These are phyloP conservation scores for Somateria mollissima DNA, from an alignment of 2,797 vertebrate species.

Conservation along the genomic window DNA sequence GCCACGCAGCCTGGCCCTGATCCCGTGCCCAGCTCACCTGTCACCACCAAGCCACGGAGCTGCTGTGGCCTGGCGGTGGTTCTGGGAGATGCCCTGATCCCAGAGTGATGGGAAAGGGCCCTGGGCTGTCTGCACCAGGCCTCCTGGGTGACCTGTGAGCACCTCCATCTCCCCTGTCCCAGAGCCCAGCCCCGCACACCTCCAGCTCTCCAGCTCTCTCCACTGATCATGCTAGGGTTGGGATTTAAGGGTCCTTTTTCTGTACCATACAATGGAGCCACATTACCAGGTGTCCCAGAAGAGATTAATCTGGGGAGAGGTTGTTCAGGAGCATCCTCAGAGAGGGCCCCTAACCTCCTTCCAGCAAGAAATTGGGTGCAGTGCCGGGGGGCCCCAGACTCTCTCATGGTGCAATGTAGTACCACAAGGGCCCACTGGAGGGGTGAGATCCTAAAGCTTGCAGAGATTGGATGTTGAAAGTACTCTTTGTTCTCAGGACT, in stretches of 20 bases:
- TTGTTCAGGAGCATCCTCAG: background rate
- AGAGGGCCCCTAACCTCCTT: background rate
- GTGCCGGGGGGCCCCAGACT: background rate
- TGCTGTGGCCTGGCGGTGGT: background rate
- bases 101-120: background rate
- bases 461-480: background rate
- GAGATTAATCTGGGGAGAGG: background rate
- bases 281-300: background rate
- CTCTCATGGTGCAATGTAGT: background rate
- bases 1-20: background rate
- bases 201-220: rapidly evolving
- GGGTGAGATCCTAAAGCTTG: background rate
- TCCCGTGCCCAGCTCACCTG: background rate
- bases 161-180: background rate
- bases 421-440: background rate
- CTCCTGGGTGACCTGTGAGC: background rate
- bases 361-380: background rate
- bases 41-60: background rate
- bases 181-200: background rate
- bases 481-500: background rate
- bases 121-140: background rate
- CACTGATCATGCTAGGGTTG: background rate
- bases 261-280: background rate
- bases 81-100: background rate
- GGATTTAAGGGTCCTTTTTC: background rate